phyloP scores from a whole-genome alignment of 2,113 vertebrate species.

The Rhipidura dahli region DNA sequence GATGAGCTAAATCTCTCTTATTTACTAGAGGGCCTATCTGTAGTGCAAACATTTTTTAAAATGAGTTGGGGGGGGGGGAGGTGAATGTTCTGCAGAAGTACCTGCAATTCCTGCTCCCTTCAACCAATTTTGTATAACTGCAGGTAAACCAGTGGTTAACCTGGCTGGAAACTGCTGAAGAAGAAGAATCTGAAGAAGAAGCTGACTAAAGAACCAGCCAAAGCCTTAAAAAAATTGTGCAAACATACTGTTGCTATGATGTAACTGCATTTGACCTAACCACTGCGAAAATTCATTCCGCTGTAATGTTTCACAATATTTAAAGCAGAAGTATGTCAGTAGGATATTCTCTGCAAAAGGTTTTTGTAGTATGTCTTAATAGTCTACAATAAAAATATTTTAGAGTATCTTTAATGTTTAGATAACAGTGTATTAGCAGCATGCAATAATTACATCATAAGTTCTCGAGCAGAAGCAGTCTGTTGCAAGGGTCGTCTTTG shows the following conservation, averaged over 20 bases:
- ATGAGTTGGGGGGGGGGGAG: fast-evolving
- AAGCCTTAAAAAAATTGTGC: constrained; percentile 90
- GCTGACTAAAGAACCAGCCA: constrained; percentile 92
- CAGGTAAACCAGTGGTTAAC: constrained; percentile 99
- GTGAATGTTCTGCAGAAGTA: background rate
- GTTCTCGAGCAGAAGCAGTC: constrained; percentile 79
- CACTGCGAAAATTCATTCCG: constrained; percentile 89
- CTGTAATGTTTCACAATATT: constrained; percentile 84
- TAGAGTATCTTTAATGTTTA: constrained; percentile 85
- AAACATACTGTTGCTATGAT: constrained; percentile 86
- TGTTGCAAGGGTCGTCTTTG: constrained; percentile 79
- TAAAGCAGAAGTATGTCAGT: constrained; percentile 81
- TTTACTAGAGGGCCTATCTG: fast-evolving
- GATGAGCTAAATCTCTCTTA: fast-evolving
- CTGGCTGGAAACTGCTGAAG: constrained; percentile 98
- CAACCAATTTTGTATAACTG: background rate
- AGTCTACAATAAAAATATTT: constrained; percentile 85
- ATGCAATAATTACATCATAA: constrained; percentile 83
- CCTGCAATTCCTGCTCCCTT: background rate
- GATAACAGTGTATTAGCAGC: constrained; percentile 84
- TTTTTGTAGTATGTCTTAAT: constrained; percentile 87
- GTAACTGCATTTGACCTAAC: constrained; percentile 83
- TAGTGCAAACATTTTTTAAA: background rate
- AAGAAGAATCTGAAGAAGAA: constrained; percentile 97
- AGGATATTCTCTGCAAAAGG: constrained; percentile 78